Base-by-base conservation (phyloP, 2,888 invertebrate species). In the Oconnorella tubifera region DNA sequence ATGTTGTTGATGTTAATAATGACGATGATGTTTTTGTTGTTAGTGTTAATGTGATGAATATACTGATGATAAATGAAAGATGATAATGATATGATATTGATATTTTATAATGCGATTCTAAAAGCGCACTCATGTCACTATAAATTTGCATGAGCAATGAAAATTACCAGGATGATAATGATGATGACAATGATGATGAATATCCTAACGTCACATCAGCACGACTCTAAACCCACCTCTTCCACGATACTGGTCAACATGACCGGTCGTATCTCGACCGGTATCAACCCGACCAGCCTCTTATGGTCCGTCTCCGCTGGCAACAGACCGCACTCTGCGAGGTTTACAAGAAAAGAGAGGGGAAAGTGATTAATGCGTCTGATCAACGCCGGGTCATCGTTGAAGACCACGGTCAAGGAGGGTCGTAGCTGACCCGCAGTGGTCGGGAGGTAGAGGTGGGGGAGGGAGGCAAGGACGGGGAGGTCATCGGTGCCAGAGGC, bases 291-390 rank as follows among this genome's bases (percentile, higher is more conserved):
- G 25, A 72, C n/a, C 10, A 40, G 40, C 19, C 40, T 63, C 31
- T 66, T 57, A 28, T 72, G 69, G 40, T 64, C 62, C 53, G 63
- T 68, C 33, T 63, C 60, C 10, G 31, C 50, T 10, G 66, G 50
- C 27, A 62, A 51, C 14, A 73, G 63, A 33, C 64, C 60, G 60
- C 73, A 73, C 60, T 73, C 73, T 19, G 61, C 53, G 25, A 73
- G 63, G 61, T 73, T 70, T n/a, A 73, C 65, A 10, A 73, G 66
- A 51, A 73, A 71, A 19, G 69, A 70, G 3, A 27, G 4, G 56
- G 25, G 57, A 3, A 67, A 31, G 56, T 58, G 31, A 31, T 64
- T 59, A 32, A 73, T 67, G 2, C 73, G 59, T 29, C 73, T 73
- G 10, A 65, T 66, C 62, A 66, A 73, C 4, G 68, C 50, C 23